These are phyloP conservation scores for Heteractis magnifica DNA, from an alignment of 92 coral and sea anemone genomes.

Conservation along the genomic window DNA sequence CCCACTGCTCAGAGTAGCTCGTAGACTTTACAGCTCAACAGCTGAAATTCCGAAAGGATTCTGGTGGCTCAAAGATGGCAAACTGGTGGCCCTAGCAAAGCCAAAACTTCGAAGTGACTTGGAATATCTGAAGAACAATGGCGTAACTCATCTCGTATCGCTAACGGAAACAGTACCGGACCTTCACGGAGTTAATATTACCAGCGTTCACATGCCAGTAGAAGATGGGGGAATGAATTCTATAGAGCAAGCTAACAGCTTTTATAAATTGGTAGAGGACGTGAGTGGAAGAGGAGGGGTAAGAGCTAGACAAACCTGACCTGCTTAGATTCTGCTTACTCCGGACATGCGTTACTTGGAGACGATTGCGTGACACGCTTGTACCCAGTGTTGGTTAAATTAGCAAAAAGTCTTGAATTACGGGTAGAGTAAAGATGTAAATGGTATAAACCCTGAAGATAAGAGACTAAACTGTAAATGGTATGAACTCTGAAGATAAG, in stretches of 20 bases:
- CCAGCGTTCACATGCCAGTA: slow-evolving; percentile 34
- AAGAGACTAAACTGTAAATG: too few relatives aligned
- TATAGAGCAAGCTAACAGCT: slow-evolving; percentile 30
- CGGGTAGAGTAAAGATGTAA: too few relatives aligned
- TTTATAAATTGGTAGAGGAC: slow-evolving; percentile 25
- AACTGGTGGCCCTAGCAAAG: slow-evolving; percentile 29
- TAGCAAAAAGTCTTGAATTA: too few relatives aligned
- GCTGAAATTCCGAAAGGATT: slow-evolving; percentile 27
- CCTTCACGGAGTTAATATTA: slow-evolving; percentile 32
- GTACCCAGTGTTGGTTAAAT: not conserved
- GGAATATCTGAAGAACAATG: slow-evolving; percentile 29
- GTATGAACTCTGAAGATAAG: too few relatives aligned
- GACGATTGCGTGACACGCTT: not conserved
- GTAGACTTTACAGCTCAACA: slow-evolving; percentile 10
- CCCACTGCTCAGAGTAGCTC: not conserved
- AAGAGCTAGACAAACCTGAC: not conserved
- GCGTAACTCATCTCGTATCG: slow-evolving; percentile 35
- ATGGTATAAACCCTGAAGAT: not conserved
- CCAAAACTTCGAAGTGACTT: slow-evolving; percentile 22
- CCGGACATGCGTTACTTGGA: not conserved
- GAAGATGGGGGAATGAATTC: slow-evolving; percentile 32
- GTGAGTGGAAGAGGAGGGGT: slow-evolving; percentile 20
- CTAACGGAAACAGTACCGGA: slow-evolving; percentile 35
- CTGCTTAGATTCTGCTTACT: not conserved
- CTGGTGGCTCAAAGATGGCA: slow-evolving; percentile 29